Evolutionary conservation across 2,888 invertebrate species (phyloP).

Genomic region (Cerceris ruficornis): DNA sequence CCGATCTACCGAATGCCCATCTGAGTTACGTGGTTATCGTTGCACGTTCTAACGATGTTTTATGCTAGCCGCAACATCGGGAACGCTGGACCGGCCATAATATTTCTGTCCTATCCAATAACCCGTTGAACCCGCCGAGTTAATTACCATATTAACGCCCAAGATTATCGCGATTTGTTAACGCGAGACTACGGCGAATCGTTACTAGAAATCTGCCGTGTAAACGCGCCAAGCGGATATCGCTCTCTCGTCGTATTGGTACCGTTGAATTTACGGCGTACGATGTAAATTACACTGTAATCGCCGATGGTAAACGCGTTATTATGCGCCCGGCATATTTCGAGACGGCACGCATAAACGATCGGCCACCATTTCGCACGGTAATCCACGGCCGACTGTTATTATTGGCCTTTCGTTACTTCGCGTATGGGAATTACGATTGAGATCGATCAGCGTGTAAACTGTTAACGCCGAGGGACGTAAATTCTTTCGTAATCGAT

Average conservation of each 20-base stretch:
- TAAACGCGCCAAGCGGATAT: background rate
- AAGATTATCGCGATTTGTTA: conserved; percentile 24
- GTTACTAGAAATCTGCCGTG: conserved; percentile 25
- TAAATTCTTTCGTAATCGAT: background rate
- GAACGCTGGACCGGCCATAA: background rate
- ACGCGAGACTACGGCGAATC: conserved; percentile 12
- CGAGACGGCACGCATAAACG: too few species aligned
- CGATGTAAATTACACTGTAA: conserved; percentile 18
- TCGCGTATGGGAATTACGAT: background rate
- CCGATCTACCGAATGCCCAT: background rate
- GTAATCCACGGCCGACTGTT: too few species aligned
- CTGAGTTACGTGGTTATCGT: background rate
- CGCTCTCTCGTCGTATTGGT: background rate
- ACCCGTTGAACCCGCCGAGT: conserved; percentile 7
- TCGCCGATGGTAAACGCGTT: conserved; percentile 9
- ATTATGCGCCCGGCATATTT: background rate
- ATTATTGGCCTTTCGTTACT: too few species aligned
- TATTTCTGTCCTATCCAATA: conserved; percentile 17
- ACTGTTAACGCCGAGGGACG: background rate
- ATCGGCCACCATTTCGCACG: too few species aligned
- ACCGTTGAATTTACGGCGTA: conserved; percentile 23
- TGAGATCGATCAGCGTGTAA: background rate
- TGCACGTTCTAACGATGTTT: background rate
- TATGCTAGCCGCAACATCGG: background rate
- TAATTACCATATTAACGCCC: conserved; percentile 31